Percentiles rank a stretch among this genome's conserved stretches.
phyloP scores from a whole-genome alignment of 2,888 invertebrate genomes.

The Mythimna albipuncta region DNA sequence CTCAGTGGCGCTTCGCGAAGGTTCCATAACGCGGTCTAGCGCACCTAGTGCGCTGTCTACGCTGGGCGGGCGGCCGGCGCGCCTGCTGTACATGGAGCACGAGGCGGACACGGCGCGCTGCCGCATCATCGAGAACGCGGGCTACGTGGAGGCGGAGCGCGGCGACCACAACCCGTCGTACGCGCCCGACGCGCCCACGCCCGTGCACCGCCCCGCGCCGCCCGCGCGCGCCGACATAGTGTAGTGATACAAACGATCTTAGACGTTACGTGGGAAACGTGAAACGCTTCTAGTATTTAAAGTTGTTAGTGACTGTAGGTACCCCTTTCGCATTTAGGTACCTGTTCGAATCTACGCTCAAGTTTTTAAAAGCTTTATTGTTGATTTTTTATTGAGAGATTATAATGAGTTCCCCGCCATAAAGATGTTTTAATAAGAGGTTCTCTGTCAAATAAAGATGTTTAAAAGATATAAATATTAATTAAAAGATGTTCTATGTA shows the following conservation, averaged over 20 bases:
- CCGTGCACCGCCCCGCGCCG: conserved; percentile 80
- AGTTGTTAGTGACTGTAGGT: conserved; percentile 86
- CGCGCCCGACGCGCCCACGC: conserved; percentile 86
- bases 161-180: conserved; percentile 87
- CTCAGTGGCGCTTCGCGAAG: conserved; percentile 86
- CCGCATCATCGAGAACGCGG: conserved; percentile 88
- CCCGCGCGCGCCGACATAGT: conserved; percentile 77
- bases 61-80: conserved; percentile 84
- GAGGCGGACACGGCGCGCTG: conserved; percentile 83
- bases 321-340: conserved; percentile 85
- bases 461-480: conserved; percentile 81
- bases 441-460: conserved; percentile 81
- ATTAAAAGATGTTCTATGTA: conserved; percentile 85
- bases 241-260: conserved; percentile 76
- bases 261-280: conserved; percentile 88
- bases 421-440: conserved; percentile 80
- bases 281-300: conserved; percentile 89
- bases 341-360: conserved; percentile 88
- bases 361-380: conserved; percentile 89
- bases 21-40: conserved; percentile 83
- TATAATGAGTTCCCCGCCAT: conserved; percentile 86
- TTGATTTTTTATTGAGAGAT: conserved; percentile 86
- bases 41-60: conserved; percentile 78
- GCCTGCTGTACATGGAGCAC: conserved; percentile 83
- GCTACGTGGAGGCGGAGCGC: conserved; percentile 84